These are phyloP conservation scores for Lasiurus borealis DNA, from an alignment of 2,113 vertebrate species.

Conservation along the genomic window DNA sequence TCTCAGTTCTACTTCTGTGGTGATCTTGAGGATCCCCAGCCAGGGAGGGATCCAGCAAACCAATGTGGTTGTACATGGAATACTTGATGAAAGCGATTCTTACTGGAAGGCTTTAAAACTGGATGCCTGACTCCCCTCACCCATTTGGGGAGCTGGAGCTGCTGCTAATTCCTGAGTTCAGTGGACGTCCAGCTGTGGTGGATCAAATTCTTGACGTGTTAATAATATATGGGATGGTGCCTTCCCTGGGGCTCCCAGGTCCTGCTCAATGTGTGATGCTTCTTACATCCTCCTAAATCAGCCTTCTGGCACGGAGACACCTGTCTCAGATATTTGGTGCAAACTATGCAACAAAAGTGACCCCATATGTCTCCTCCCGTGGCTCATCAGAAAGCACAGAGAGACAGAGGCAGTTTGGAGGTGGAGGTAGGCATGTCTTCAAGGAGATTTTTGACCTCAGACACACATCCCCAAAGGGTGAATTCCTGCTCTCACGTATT, in stretches of 20 bases:
- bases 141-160: neutral
- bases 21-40: neutral
- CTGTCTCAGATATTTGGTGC: conserved; percentile 25
- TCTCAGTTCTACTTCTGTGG: neutral
- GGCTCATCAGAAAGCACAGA: conserved; percentile 16
- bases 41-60: neutral
- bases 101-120: conserved; percentile 6
- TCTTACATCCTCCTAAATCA: neutral
- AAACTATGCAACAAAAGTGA: neutral
- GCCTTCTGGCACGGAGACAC: neutral
- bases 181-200: neutral
- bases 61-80: neutral
- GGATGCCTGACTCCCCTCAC: neutral
- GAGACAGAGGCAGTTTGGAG: conserved; percentile 5
- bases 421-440: neutral
- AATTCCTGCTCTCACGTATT: neutral
- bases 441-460: neutral
- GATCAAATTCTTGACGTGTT: neutral
- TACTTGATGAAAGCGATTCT: neutral
- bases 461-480: neutral
- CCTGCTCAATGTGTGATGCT: neutral
- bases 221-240: neutral
- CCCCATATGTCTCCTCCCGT: neutral
- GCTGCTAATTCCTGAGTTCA: neutral
- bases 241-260: neutral